Conservation (phyloP, 2,888 invertebrate species). For the Cheilosia variabilis region DNA sequence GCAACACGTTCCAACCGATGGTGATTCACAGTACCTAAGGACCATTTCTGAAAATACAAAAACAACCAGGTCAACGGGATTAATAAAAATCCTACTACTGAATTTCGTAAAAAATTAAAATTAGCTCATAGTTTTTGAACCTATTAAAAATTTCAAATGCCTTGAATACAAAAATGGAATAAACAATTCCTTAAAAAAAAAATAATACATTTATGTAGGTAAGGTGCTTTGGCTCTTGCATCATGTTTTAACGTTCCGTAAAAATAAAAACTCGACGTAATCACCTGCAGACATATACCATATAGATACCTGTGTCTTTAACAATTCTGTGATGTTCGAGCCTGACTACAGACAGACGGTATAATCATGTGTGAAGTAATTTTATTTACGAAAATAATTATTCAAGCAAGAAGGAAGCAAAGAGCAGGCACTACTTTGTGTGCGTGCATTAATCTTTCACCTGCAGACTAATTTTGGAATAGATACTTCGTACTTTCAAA, state of each 20-base stretch:
- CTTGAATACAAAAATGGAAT: slow-evolving; percentile 1
- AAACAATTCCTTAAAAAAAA: not conserved
- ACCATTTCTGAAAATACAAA: slow-evolving; percentile 81
- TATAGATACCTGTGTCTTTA: not conserved
- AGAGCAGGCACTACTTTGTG: not conserved
- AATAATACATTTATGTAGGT: not conserved
- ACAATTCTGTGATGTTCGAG: not conserved
- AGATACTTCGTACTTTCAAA: too few species aligned
- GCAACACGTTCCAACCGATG: slow-evolving; percentile 85
- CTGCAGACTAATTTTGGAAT: slow-evolving; percentile 4
- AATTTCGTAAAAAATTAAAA: not conserved
- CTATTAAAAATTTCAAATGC: not conserved
- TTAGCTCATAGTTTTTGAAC: not conserved
- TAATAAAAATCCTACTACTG: not conserved
- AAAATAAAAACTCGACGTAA: not conserved
- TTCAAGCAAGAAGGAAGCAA: slow-evolving; percentile 12
- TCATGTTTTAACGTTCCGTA: slow-evolving; percentile 12
- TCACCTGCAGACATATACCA: too few species aligned
- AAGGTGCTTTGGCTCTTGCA: slow-evolving; percentile 8
- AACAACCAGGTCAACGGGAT: slow-evolving; percentile 9
- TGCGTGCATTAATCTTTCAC: slow-evolving; percentile 8
- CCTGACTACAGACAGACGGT: not conserved
- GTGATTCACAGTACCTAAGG: slow-evolving; percentile 83
- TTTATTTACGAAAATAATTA: slow-evolving; percentile 44
- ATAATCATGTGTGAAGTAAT: slow-evolving; percentile 12